These are phyloP conservation scores for Cladopsammia gracilis DNA, from an alignment of 64 coral and sea anemone genomes.

Conservation along the genomic window DNA sequence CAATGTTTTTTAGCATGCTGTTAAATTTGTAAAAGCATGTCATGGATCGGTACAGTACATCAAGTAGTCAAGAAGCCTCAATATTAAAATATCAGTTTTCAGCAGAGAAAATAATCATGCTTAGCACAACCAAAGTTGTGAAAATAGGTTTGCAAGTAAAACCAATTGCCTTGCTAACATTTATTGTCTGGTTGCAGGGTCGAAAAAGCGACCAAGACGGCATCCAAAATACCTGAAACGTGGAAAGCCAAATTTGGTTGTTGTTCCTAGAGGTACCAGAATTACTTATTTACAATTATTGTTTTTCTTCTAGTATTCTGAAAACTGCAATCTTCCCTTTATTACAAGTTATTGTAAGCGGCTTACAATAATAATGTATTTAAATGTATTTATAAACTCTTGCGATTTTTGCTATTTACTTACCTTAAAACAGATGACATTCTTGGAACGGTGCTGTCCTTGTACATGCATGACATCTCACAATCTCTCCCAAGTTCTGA, in stretches of 20 bases:
- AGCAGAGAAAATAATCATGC: no score
- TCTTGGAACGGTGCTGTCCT: conserved; percentile 37
- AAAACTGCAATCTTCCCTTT: background rate
- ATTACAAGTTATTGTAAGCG: background rate
- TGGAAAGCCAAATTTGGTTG: conserved; percentile 58
- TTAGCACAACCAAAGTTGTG: no score
- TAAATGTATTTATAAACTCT: background rate
- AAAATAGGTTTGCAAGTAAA: no score
- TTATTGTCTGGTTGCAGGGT: background rate
- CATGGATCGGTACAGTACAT: background rate
- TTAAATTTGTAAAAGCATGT: no score
- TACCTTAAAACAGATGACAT: conserved; percentile 20
- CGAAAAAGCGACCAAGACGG: background rate
- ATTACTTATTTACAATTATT: background rate
- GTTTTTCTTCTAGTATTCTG: background rate
- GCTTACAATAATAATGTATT: no score
- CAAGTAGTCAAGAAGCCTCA: background rate
- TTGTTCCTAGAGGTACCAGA: conserved; percentile 55
- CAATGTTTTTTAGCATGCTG: background rate
- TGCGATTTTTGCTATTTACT: background rate
- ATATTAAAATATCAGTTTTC: no score
- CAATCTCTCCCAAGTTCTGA: conserved; percentile 28
- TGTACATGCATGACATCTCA: conserved; percentile 50
- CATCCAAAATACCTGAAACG: conserved; percentile 20
- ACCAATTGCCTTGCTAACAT: no score